Conservation (phyloP, 2,888 invertebrate species). For the Pristionchus japonicus region DNA sequence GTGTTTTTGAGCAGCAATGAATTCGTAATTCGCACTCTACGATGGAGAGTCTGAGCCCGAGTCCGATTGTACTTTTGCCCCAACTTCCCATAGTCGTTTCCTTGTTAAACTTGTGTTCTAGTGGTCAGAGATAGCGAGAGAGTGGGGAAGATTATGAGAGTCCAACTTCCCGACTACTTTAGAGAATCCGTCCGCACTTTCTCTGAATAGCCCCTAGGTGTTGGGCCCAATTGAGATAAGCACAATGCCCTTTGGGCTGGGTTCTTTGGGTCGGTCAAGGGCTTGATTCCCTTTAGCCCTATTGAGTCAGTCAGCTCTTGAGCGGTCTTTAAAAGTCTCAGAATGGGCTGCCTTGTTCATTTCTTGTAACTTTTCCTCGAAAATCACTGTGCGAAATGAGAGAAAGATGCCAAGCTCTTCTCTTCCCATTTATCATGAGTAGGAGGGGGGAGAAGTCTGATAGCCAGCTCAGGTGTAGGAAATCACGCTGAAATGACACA, state of each 20-base stretch:
- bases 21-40: neutral
- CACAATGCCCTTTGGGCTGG: neutral
- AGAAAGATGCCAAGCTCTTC: neutral
- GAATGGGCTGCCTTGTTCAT: no score
- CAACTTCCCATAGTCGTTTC: neutral
- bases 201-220: neutral
- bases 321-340: no score
- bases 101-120: no score
- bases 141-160: no score
- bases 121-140: no score
- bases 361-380: no score
- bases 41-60: no score
- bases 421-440: neutral
- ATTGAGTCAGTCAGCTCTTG: neutral
- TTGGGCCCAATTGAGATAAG: neutral
- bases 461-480: neutral
- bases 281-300: neutral
- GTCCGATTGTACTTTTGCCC: neutral
- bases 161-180: neutral
- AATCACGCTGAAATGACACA: conserved; percentile 12
- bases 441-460: neutral
- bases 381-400: neutral
- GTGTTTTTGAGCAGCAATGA: neutral
- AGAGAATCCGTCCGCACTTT: conserved; percentile 11
- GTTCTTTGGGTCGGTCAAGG: neutral